Evolutionary conservation across 2,888 invertebrate genomes (phyloP).

Genomic region (Hemaris fuciformis): DNA sequence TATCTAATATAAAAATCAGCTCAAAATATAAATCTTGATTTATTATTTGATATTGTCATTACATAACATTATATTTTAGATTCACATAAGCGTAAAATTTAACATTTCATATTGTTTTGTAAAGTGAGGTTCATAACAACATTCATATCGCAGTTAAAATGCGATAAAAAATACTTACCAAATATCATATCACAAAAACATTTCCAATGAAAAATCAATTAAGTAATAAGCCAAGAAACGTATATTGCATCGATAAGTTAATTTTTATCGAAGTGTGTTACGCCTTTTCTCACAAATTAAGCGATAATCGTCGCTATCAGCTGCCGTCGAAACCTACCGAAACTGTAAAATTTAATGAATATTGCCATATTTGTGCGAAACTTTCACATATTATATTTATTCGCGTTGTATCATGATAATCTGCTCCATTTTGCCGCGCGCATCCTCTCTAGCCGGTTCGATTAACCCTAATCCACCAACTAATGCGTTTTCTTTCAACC

Average conservation of each 20-base stretch:
- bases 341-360: background rate
- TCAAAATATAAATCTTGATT: too few relatives aligned
- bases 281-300: background rate
- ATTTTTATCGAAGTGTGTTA: background rate
- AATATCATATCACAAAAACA: background rate
- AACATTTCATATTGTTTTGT: too few relatives aligned
- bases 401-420: background rate
- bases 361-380: background rate
- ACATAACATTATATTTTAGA: too few relatives aligned
- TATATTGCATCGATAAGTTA: background rate
- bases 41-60: too few relatives aligned
- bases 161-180: background rate
- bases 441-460: background rate
- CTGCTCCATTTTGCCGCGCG: background rate
- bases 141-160: too few relatives aligned
- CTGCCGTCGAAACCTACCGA: background rate
- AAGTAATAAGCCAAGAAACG: background rate
- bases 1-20: too few relatives aligned
- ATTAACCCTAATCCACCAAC: conserved; percentile 3
- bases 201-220: background rate
- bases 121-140: too few relatives aligned
- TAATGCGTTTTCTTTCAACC: conserved; percentile 5
- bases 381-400: background rate
- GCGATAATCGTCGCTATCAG: background rate
- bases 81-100: too few relatives aligned